Conservation (phyloP, 2,888 invertebrate genomes). For the Melinaea marsaeus region DNA sequence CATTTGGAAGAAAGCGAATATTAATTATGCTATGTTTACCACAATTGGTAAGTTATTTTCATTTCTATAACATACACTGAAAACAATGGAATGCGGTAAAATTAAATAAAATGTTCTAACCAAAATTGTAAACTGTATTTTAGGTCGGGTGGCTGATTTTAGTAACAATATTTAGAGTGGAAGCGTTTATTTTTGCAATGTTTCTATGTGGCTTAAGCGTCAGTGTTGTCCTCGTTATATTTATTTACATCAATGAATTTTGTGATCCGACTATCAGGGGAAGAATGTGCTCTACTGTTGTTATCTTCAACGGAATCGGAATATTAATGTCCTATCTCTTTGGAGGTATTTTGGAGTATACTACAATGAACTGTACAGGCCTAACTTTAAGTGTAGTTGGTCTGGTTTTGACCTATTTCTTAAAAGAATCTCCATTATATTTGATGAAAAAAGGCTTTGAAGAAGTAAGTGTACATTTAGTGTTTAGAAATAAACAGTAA, state of each 20-base stretch:
- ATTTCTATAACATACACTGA: neutral
- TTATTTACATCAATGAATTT: conserved; percentile 36
- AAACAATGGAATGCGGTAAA: neutral
- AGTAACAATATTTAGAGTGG: conserved; percentile 41
- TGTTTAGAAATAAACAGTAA: too few relatives aligned
- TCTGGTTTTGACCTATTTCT: conserved; percentile 35
- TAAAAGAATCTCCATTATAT: conserved; percentile 48
- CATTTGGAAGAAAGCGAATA: conserved; percentile 4
- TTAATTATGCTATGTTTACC: conserved; percentile 39
- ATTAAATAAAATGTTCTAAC: too few relatives aligned
- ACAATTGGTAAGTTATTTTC: conserved; percentile 36
- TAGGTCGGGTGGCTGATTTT: conserved; percentile 54
- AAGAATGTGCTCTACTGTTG: conserved; percentile 29
- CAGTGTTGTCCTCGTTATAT: conserved; percentile 42
- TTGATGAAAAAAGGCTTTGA: conserved; percentile 35
- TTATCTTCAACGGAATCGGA: conserved; percentile 34
- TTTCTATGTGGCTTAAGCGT: conserved; percentile 51
- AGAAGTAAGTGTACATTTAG: conserved; percentile 38
- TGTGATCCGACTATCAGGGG: conserved; percentile 37
- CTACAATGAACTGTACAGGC: conserved; percentile 45
- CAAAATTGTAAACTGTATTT: conserved; percentile 3
- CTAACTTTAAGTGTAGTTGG: conserved; percentile 40
- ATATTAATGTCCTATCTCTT: conserved; percentile 39
- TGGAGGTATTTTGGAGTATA: conserved; percentile 49
- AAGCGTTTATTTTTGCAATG: conserved; percentile 45